These are phyloP conservation scores for Cyphomyrus discorhynchus DNA, from an alignment of 2,113 vertebrate species.

Conservation along the genomic window DNA sequence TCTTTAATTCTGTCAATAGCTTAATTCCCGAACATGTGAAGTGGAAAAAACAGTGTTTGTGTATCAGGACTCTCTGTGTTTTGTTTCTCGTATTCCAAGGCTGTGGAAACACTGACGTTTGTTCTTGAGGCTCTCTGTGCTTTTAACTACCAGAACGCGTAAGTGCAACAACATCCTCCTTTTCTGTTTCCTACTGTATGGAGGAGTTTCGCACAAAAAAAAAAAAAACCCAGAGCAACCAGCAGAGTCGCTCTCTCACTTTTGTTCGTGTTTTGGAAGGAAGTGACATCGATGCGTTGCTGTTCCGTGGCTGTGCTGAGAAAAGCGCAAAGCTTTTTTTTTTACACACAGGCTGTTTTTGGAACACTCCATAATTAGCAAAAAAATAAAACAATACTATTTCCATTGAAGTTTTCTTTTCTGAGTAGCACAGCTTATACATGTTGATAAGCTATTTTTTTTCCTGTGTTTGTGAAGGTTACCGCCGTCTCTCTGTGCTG, in stretches of 20 bases:
- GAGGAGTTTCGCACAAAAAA: slow-evolving; percentile 5
- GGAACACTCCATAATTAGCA: neutral
- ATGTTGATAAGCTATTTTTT: neutral
- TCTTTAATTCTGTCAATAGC: neutral
- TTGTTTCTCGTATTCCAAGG: slow-evolving; percentile 16
- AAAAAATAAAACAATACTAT: slow-evolving; percentile 4
- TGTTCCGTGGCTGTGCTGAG: slow-evolving; percentile 21
- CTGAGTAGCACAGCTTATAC: neutral
- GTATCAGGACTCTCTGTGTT: neutral
- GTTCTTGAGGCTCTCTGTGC: neutral
- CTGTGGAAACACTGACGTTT: neutral
- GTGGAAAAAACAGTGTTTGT: slow-evolving; percentile 10
- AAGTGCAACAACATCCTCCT: neutral
- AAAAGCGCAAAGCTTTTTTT: neutral
- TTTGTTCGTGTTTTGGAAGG: slow-evolving; percentile 20
- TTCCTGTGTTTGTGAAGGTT: neutral
- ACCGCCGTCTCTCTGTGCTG: neutral
- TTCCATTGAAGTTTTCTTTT: slow-evolving; percentile 6
- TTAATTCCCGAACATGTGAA: neutral
- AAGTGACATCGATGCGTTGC: slow-evolving; percentile 11
- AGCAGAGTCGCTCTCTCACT: neutral
- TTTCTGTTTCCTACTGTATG: slow-evolving; percentile 6
- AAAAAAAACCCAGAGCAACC: neutral
- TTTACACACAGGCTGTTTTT: neutral
- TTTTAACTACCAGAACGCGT: neutral